Evolutionary conservation across 2,113 vertebrate species (phyloP), one percentile per base, ranked within the genome.

Genomic region (Phaethornis superciliosus): DNA sequence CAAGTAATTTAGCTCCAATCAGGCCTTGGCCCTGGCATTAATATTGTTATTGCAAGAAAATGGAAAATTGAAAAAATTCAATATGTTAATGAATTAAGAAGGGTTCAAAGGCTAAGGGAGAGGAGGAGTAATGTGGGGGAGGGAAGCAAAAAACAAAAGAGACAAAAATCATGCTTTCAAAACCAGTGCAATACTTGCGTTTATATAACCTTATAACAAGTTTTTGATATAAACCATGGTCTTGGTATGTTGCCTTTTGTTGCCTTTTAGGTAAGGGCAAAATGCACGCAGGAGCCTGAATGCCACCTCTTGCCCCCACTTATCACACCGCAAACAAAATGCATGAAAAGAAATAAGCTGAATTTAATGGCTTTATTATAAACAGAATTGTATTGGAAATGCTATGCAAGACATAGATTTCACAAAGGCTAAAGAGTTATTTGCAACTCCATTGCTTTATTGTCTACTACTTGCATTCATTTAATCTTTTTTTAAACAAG

Each of bases 1-100:
- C 98, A 98, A 98, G 98, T 98, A 98, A 99, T 99, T 98, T 98
- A 98, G 97, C 97, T 98, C 97, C 97, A 98, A 98, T 98, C 98
- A 98, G 97, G 97, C 95, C 92, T 97, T 94, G 96, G 97, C 97
- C 97, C 95, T 10, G n/a, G 97, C 96, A 97, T 97, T 97, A 98
- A 97, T 98, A 98, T 98, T 98, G 97, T 98, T 98, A 97, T 97
- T 97, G 97, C 94, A 96, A 97, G 97, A 97, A 98, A 98, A 98
- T 97, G 90, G 98, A 97, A 98, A 98, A 98, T 98, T 98, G 97
- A 97, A 98, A 98, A 98, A 98, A 98, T 97, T 96, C 98, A 98
- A 95, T 97, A 98, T 98, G 98, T 98, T 98, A 98, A 98, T 98
- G 97, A 97, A 98, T 97, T 97, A 98, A 97, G 96, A 97, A 92